These are phyloP conservation scores for Emberiza fucata DNA, from an alignment of 2,113 vertebrate species.

Conservation along the genomic window DNA sequence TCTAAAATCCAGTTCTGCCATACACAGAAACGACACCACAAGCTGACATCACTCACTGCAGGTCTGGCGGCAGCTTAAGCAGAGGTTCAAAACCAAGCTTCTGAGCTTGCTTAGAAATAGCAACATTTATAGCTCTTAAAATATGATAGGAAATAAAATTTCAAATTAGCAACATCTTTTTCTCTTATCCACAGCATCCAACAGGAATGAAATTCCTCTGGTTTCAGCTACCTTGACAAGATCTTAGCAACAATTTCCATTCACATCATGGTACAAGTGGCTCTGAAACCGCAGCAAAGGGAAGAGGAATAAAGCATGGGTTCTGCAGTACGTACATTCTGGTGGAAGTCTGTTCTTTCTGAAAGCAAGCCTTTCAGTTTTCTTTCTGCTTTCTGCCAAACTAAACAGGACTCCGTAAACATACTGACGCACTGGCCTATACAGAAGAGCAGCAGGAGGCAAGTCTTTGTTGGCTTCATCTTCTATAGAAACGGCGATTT, in stretches of 20 bases:
- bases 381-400: slow-evolving; percentile 93
- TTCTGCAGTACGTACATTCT: slow-evolving; percentile 81
- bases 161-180: not conserved
- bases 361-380: slow-evolving; percentile 89
- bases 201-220: not conserved
- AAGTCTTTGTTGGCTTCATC: slow-evolving; percentile 97
- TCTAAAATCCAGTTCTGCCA: not conserved
- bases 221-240: not conserved
- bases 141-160: not conserved
- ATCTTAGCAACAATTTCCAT: not conserved
- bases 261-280: slow-evolving; percentile 8
- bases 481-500: slow-evolving; percentile 94
- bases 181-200: not conserved
- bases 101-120: not conserved
- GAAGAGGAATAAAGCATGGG: slow-evolving; percentile 61
- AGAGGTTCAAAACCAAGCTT: not conserved
- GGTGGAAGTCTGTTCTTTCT: slow-evolving; percentile 89
- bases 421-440: slow-evolving; percentile 91
- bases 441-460: slow-evolving; percentile 92
- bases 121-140: not conserved
- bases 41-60: not conserved
- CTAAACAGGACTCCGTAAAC: slow-evolving; percentile 98
- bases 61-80: not conserved
- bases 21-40: not conserved
- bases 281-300: slow-evolving; percentile 48